Evolutionary conservation across 1,140 invertebrate genomes (phyloP), one percentile per base, ranked within the genome.

Genomic region (Drosophila tsacasi): DNA sequence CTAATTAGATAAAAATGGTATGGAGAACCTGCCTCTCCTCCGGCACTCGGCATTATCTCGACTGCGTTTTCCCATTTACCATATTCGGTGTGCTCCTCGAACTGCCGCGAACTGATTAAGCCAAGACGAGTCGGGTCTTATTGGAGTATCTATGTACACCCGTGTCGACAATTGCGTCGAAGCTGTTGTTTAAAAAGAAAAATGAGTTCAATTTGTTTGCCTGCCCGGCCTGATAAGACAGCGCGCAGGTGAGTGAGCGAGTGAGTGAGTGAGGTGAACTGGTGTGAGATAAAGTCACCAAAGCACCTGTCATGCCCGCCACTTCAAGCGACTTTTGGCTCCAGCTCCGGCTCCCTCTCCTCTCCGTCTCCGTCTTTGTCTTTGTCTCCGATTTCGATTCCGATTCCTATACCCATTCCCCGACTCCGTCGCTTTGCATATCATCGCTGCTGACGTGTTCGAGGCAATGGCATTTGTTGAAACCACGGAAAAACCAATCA

Each of bases 171-270:
- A 75, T 84, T 89, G 84, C 84, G 65, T 90, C 85, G 84, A 90
- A 79, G 84, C 85, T 90, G 81, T 90, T 90, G 67, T 61, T 61
- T 61, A 73, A 73, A 68, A 84, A 81, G 87, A 90, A 76, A 89
- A 89, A 89, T 84, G 84, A 90, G 84, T 89, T 90, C 84, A 90
- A 89, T 89, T 89, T 89, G 84, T 89, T 90, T 89, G 81, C 61
- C 67, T 89, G 81, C 61, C 58, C 52, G 40, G 37, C 47, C 62
- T 58, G 47, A 68, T 69, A 77, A 77, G 63, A 77, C 57, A 61
- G 23, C 27, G 46, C 13, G 15, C 42, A 75, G 58, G 59, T 71
- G 30, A 54, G 23, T n/a, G 50, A 54, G 21, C 13, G 50, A 54
- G 21, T 19, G n/a, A 30, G 19, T 52, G 50, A 52, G 66, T n/a